These are phyloP conservation scores for Rhamnusium bicolor DNA, from an alignment of 2,888 invertebrate species.

Conservation along the genomic window DNA sequence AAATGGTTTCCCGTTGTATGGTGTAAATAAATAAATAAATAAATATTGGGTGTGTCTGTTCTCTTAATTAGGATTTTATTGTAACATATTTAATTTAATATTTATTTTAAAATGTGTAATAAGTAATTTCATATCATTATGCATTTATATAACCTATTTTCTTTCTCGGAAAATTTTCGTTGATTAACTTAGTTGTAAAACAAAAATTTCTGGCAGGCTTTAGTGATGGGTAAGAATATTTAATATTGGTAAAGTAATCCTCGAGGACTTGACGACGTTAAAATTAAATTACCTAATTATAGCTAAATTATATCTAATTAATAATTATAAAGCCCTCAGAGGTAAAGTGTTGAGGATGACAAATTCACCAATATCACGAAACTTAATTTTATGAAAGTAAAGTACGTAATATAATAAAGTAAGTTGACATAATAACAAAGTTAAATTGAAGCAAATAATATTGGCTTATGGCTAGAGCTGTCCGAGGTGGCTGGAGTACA, in stretches of 20 bases:
- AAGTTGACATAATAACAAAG: no score
- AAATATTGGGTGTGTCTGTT: no score
- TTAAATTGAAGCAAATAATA: no score
- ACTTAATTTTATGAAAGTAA: background rate
- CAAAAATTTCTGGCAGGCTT: conserved; percentile 7
- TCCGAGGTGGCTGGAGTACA: no score
- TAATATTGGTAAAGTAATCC: conserved; percentile 2
- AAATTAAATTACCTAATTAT: conserved; percentile 16
- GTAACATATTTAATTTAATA: no score
- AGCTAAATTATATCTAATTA: conserved; percentile 20
- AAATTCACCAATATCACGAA: background rate
- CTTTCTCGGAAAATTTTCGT: background rate
- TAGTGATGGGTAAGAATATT: background rate
- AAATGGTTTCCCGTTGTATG: no score
- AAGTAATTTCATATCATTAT: no score
- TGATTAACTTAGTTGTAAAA: background rate
- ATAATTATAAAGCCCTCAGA: conserved; percentile 14
- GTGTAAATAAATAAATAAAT: no score
- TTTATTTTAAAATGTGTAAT: no score
- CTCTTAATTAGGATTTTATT: no score
- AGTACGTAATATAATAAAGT: background rate
- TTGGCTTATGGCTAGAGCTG: no score
- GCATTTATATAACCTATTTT: background rate
- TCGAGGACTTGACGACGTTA: background rate
- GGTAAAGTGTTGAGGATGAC: conserved; percentile 13